Percentiles rank a stretch among this genome's conserved stretches.
phyloP scores from a whole-genome alignment of 2,797 vertebrate genomes.

The Enteromius thamalakanensis region DNA sequence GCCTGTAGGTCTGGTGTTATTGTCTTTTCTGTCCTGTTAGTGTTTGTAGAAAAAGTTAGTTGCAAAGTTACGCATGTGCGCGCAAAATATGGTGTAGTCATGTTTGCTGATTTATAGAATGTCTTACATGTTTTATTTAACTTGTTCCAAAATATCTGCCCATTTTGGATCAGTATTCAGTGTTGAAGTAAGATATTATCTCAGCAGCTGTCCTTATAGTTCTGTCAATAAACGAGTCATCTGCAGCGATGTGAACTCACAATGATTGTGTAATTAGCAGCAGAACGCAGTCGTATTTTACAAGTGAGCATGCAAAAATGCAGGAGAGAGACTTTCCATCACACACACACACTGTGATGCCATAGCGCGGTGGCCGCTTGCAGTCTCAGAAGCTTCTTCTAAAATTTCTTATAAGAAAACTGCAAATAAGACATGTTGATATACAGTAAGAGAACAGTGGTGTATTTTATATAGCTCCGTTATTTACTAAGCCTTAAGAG shows the following conservation, averaged over 20 bases:
- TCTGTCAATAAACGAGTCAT: conserved; percentile 20
- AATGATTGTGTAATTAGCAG: conserved; percentile 26
- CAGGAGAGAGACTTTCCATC: conserved; percentile 3
- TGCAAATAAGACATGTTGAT: neutral
- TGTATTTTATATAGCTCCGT: neutral
- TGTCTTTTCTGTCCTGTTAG: neutral
- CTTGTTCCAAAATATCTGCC: neutral
- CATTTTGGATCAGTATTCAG: conserved; percentile 1
- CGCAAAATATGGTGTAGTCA: no score
- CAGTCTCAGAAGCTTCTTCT: neutral
- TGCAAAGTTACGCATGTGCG: neutral
- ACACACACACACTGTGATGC: neutral
- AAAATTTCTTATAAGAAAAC: neutral
- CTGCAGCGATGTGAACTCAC: neutral
- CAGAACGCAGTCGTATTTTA: conserved; percentile 18
- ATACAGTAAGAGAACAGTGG: neutral
- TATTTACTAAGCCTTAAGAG: neutral
- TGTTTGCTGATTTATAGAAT: neutral
- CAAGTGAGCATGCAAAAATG: neutral
- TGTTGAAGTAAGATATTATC: conserved; percentile 17
- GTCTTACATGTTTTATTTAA: neutral
- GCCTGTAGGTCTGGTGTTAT: neutral
- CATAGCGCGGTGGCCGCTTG: neutral
- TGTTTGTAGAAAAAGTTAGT: neutral
- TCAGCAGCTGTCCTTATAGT: conserved; percentile 24